phyloP scores from a whole-genome alignment of 2,797 vertebrate species.

The Rhinatrema bivittatum region DNA sequence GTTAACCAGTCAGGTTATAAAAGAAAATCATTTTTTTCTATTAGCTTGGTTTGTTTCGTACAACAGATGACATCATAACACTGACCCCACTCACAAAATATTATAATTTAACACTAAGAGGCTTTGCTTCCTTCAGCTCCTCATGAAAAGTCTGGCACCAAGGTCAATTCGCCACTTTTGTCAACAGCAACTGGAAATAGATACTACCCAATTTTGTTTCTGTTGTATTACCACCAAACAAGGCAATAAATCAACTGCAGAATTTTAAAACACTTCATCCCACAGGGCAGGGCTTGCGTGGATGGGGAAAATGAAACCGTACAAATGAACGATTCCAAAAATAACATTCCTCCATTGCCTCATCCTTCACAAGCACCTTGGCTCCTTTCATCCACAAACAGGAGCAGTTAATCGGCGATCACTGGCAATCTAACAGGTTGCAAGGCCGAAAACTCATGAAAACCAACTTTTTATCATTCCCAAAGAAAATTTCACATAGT shows the following conservation, averaged over 20 bases:
- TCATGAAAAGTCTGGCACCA: not conserved
- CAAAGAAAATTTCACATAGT: too few species aligned
- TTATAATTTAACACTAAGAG: too few species aligned
- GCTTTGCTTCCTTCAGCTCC: not conserved
- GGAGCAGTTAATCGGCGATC: too few species aligned
- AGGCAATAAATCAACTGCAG: accelerated
- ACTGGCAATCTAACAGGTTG: too few species aligned
- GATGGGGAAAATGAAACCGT: not conserved
- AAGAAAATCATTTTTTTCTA: too few species aligned
- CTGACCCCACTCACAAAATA: not conserved
- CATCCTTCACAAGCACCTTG: too few species aligned
- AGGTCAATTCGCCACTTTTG: not conserved
- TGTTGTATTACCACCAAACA: not conserved
- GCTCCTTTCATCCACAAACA: too few species aligned
- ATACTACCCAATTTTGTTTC: too few species aligned
- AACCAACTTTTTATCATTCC: too few species aligned
- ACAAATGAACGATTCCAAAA: not conserved
- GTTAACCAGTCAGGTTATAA: not conserved
- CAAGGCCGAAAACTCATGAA: too few species aligned
- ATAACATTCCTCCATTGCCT: not conserved
- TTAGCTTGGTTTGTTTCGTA: too few species aligned
- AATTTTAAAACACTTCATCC: not conserved
- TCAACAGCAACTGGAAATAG: not conserved
- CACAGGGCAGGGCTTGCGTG: not conserved
- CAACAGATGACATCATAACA: not conserved